These are phyloP conservation scores for Rutpela maculata DNA, from an alignment of 2,888 invertebrate genomes.

Conservation along the genomic window DNA sequence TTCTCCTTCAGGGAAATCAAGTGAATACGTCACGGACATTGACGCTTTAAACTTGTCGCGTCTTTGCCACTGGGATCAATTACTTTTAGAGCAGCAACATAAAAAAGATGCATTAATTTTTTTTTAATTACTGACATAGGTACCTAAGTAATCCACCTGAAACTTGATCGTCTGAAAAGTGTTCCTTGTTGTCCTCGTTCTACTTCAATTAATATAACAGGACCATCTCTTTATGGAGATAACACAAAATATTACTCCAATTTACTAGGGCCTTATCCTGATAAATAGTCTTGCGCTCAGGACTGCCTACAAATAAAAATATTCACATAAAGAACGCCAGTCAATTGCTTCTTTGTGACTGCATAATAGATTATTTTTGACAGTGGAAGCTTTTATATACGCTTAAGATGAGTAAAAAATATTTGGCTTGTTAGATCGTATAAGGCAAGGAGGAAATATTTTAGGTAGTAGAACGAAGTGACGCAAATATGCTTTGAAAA, in stretches of 20 bases:
- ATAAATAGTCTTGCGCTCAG: not conserved
- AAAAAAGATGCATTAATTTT: not conserved
- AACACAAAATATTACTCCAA: not conserved
- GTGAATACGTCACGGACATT: not conserved
- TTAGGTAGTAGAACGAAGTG: no score
- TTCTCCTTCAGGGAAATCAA: not conserved
- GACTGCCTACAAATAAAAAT: slow-evolving; percentile 15
- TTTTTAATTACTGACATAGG: not conserved
- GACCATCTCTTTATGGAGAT: not conserved
- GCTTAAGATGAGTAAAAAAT: not conserved
- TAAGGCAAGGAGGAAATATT: not conserved
- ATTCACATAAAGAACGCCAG: slow-evolving; percentile 15
- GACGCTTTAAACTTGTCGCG: not conserved
- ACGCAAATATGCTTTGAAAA: no score
- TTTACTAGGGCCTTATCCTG: not conserved
- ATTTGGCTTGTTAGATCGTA: not conserved
- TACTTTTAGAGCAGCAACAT: not conserved
- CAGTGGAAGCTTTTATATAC: not conserved
- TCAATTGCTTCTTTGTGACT: slow-evolving; percentile 1
- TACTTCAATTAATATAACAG: not conserved
- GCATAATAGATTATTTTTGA: slow-evolving; percentile 8
- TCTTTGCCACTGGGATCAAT: slow-evolving; percentile 1
- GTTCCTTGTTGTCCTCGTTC: not conserved
- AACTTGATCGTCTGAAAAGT: not conserved
- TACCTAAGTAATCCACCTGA: not conserved